Conservation (phyloP, 1,140 invertebrate genomes). For the Archivesica marissinica region DNA sequence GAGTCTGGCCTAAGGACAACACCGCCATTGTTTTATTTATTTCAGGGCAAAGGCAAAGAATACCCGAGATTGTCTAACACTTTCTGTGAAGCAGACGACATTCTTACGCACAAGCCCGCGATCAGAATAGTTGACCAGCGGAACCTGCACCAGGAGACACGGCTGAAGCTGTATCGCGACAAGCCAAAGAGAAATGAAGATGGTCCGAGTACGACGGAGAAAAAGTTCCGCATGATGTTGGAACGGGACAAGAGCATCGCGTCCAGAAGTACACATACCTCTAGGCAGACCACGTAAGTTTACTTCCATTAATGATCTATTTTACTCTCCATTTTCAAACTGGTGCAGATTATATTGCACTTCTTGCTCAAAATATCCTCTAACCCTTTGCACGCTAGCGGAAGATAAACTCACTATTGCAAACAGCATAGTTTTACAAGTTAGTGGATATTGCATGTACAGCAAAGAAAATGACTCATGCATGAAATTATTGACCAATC, state of each 20-base stretch:
- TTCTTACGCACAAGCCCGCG: constrained; percentile 67
- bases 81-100: constrained; percentile 68
- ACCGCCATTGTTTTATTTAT: too few relatives aligned
- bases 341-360: too few relatives aligned
- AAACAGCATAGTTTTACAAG: too few relatives aligned
- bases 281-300: constrained; percentile 53
- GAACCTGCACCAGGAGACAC: constrained; percentile 80
- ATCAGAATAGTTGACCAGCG: constrained; percentile 79
- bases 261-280: constrained; percentile 43
- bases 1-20: too few relatives aligned
- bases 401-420: too few relatives aligned
- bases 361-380: too few relatives aligned
- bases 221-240: constrained; percentile 76
- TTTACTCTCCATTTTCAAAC: too few relatives aligned
- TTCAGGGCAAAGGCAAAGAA: constrained; percentile 76
- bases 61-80: constrained; percentile 71
- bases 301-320: too few relatives aligned
- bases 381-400: too few relatives aligned
- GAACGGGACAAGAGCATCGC: constrained; percentile 70
- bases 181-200: constrained; percentile 68
- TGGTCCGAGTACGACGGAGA: constrained; percentile 74
- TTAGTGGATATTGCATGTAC: too few relatives aligned
- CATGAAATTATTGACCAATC: too few relatives aligned
- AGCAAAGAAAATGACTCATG: too few relatives aligned
- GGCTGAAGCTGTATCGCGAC: constrained; percentile 76